These are phyloP conservation scores for Phaetusa simplex DNA, from an alignment of 2,113 vertebrate genomes.

Conservation along the genomic window DNA sequence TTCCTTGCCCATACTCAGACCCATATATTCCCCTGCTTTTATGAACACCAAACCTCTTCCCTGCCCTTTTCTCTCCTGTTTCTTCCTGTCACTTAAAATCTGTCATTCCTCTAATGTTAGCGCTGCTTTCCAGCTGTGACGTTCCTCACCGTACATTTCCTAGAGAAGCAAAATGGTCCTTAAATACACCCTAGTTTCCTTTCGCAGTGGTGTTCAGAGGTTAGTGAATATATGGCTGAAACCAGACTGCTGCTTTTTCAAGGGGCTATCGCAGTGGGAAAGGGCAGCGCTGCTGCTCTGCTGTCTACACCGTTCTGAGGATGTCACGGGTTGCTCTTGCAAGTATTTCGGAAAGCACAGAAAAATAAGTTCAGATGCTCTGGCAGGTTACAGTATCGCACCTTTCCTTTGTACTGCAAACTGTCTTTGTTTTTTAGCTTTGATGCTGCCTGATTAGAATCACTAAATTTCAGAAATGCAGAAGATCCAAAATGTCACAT, in stretches of 20 bases:
- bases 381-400: neutral
- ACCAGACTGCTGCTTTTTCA: neutral
- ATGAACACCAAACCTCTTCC: neutral
- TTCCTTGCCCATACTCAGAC: neutral
- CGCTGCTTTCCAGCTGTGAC: neutral
- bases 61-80: neutral
- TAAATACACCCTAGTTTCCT: neutral
- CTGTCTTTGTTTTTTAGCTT: neutral
- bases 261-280: neutral
- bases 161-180: neutral
- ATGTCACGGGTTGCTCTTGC: neutral
- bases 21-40: neutral
- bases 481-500: neutral
- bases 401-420: neutral
- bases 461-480: neutral
- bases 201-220: neutral
- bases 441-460: neutral
- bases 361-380: neutral
- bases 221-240: neutral
- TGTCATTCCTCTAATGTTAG: neutral
- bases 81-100: neutral
- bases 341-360: neutral
- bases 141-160: neutral
- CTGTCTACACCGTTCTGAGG: neutral
- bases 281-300: neutral